phyloP scores from a whole-genome alignment of 37 sponge, comb jelly and placozoan species.

The Cladorhizidae sp. region DNA sequence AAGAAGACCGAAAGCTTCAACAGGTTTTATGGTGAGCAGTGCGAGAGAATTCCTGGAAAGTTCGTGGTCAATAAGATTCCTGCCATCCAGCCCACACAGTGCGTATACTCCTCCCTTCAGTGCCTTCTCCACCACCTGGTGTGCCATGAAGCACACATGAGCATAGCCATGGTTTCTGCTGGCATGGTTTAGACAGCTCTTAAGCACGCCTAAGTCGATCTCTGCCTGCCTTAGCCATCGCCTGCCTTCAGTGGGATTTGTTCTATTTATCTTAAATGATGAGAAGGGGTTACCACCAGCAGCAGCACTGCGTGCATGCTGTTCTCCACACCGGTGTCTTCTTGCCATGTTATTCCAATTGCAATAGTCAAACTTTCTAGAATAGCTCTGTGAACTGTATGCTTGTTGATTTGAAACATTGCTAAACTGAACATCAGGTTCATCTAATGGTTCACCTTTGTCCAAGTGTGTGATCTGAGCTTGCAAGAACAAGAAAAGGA shows the following conservation, averaged over 20 bases:
- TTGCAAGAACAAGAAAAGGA: slow-evolving; percentile 42
- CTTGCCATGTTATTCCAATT: not conserved
- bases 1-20: slow-evolving; percentile 4
- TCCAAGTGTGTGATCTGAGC: slow-evolving; percentile 27
- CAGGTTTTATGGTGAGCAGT: slow-evolving; percentile 1
- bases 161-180: not conserved
- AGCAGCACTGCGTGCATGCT: not conserved
- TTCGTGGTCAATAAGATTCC: slow-evolving; percentile 15
- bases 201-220: slow-evolving; percentile 18
- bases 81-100: slow-evolving; percentile 46
- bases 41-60: slow-evolving; percentile 25
- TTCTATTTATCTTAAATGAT: not conserved
- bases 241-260: slow-evolving; percentile 14
- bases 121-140: slow-evolving; percentile 75
- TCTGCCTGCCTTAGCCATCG: slow-evolving; percentile 58
- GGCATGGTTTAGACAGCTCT: not conserved
- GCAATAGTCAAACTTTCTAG: not conserved
- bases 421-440: not conserved
- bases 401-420: not conserved
- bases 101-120: slow-evolving; percentile 61
- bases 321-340: not conserved
- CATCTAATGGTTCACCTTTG: not conserved
- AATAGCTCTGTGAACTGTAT: not conserved
- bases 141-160: slow-evolving; percentile 68
- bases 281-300: not conserved